Conservation (phyloP, 2,113 vertebrate genomes). For the Paramormyrops kingsleyae region DNA sequence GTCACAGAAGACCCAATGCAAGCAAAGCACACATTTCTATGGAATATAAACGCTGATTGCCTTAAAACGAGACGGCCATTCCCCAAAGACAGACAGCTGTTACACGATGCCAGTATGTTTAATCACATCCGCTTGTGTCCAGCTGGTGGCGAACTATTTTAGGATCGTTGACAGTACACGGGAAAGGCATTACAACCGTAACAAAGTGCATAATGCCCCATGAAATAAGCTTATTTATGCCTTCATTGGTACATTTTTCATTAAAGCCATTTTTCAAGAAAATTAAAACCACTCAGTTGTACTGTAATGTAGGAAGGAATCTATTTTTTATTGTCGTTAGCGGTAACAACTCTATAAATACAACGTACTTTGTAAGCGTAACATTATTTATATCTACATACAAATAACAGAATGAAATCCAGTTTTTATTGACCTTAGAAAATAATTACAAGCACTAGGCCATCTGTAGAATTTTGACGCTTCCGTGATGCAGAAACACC, state of each 20-base stretch:
- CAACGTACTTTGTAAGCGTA: background rate
- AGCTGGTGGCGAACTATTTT: slow-evolving; percentile 4
- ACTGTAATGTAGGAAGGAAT: background rate
- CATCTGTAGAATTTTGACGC: background rate
- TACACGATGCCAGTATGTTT: background rate
- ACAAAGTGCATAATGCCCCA: background rate
- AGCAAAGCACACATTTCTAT: background rate
- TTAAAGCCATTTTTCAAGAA: background rate
- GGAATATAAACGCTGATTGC: background rate
- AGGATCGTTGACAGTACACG: background rate
- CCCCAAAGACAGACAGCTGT: background rate
- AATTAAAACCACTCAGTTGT: background rate
- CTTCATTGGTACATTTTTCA: background rate
- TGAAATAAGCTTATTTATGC: background rate
- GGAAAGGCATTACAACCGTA: background rate
- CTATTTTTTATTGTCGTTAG: background rate
- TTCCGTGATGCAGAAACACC: background rate
- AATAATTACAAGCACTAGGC: background rate
- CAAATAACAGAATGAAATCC: background rate
- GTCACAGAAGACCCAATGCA: background rate
- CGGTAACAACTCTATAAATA: background rate
- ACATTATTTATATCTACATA: background rate
- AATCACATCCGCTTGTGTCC: background rate
- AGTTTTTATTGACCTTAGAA: background rate
- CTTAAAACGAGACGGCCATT: background rate